phyloP scores from a whole-genome alignment of 1,140 invertebrate species.

The Orchestia grillus region DNA sequence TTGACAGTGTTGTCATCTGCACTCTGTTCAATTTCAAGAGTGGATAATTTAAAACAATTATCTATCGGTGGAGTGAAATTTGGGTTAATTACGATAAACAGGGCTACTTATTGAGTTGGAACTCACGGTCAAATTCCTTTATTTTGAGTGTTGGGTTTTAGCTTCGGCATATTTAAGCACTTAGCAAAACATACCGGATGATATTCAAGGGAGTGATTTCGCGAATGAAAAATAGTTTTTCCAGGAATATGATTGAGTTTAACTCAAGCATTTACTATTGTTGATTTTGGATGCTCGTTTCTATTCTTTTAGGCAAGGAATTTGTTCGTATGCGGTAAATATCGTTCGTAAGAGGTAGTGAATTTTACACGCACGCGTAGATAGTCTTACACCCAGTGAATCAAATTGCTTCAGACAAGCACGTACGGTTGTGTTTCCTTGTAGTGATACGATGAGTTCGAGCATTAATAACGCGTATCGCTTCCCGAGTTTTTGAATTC shows the following conservation, averaged over 20 bases:
- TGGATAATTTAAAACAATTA: no score
- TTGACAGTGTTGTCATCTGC: no score
- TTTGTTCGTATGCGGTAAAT: no score
- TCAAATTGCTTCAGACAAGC: no score
- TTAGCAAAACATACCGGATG: background rate
- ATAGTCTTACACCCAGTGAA: background rate
- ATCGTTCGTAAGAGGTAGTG: background rate
- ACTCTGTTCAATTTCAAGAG: no score
- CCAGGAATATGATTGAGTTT: background rate
- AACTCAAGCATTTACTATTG: background rate
- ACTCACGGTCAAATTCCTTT: no score
- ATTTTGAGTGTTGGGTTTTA: no score
- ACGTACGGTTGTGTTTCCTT: no score
- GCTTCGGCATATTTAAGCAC: no score
- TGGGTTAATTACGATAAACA: no score
- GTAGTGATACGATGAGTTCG: background rate
- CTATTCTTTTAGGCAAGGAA: background rate
- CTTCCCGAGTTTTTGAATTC: background rate
- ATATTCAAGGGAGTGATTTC: background rate
- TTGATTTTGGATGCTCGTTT: background rate
- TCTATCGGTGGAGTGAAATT: no score
- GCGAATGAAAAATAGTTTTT: background rate
- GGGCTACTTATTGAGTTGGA: no score
- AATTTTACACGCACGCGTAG: background rate
- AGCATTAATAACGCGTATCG: background rate